phyloP scores from a whole-genome alignment of 2,797 vertebrate species.

The Hirundo rustica region DNA sequence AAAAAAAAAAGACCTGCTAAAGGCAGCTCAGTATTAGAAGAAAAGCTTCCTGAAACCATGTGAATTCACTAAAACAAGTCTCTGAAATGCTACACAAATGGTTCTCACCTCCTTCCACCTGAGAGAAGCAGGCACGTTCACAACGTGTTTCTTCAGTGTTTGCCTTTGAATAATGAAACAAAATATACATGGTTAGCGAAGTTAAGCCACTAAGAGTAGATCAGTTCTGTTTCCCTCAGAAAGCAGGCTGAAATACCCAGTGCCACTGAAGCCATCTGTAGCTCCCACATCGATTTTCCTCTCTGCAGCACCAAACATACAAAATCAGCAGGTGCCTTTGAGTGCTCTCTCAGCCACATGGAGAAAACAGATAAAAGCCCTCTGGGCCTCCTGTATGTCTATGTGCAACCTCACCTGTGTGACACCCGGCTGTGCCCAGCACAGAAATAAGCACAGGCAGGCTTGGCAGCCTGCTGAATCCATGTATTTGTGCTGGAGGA shows the following conservation, averaged over 20 bases:
- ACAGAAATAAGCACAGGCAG: slow-evolving; percentile 37
- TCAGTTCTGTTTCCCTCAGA: slow-evolving; percentile 19
- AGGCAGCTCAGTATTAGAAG: background rate
- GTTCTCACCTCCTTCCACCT: slow-evolving; percentile 38
- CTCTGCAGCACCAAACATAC: background rate
- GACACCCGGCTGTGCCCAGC: slow-evolving; percentile 61
- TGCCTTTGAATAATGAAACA: slow-evolving; percentile 62
- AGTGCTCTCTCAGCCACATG: slow-evolving; percentile 37
- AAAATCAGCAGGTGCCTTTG: slow-evolving; percentile 57
- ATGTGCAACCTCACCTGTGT: slow-evolving; percentile 51
- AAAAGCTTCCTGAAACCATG: slow-evolving; percentile 10
- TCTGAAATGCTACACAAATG: slow-evolving; percentile 3
- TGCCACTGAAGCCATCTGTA: slow-evolving; percentile 35
- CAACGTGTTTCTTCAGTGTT: slow-evolving; percentile 34
- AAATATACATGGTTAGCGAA: slow-evolving; percentile 43
- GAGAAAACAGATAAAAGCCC: slow-evolving; percentile 50
- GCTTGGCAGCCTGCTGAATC: slow-evolving; percentile 56
- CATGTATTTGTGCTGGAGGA: background rate
- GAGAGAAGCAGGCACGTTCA: background rate
- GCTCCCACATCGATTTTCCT: slow-evolving; percentile 57
- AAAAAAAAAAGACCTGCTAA: background rate
- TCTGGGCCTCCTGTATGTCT: slow-evolving; percentile 13
- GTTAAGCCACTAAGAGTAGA: slow-evolving; percentile 37
- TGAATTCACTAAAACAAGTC: slow-evolving; percentile 33
- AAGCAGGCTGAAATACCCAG: slow-evolving; percentile 44